A percentile compares a stretch with the other conserved stretches of the same genome.
These are phyloP conservation scores for Laupala kohalensis DNA, from an alignment of 1,140 invertebrate species.

Conservation along the genomic window DNA sequence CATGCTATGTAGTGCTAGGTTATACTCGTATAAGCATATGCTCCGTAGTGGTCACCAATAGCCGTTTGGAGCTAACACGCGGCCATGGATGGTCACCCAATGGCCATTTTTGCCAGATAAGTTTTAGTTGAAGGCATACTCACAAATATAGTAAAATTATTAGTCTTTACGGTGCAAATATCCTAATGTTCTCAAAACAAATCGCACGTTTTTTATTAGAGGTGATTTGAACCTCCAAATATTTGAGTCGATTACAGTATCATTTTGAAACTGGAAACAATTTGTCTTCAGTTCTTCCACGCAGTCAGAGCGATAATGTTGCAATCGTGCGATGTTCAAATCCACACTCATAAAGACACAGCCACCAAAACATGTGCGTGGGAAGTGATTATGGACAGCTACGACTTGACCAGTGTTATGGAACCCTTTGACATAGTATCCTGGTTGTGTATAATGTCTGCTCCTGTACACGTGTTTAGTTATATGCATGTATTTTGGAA, in stretches of 20 bases:
- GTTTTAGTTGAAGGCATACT: too few relatives aligned
- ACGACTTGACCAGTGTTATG: slow-evolving; percentile 31
- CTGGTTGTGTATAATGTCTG: slow-evolving; percentile 30
- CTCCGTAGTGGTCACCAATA: too few relatives aligned
- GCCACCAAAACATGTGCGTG: slow-evolving; percentile 28
- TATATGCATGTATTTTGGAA: slow-evolving; percentile 33
- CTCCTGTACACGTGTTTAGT: slow-evolving; percentile 32
- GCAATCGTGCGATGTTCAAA: slow-evolving; percentile 31
- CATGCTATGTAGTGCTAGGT: too few relatives aligned
- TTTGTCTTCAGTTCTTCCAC: slow-evolving; percentile 22
- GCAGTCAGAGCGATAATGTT: slow-evolving; percentile 38
- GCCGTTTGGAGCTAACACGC: too few relatives aligned
- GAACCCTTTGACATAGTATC: slow-evolving; percentile 35
- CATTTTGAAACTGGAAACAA: slow-evolving; percentile 26
- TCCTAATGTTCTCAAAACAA: too few relatives aligned
- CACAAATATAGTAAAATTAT: too few relatives aligned
- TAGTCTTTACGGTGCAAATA: not conserved
- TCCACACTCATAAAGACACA: slow-evolving; percentile 29
- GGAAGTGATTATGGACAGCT: slow-evolving; percentile 35
- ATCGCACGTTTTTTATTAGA: slow-evolving; percentile 23
- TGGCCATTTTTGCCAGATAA: too few relatives aligned
- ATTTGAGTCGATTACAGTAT: slow-evolving; percentile 28
- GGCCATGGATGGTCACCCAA: too few relatives aligned
- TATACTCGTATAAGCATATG: too few relatives aligned
- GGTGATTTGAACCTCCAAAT: slow-evolving; percentile 31